These are phyloP conservation scores for Odocoileus hemionus DNA, from an alignment of 2,113 vertebrate species.

Conservation along the genomic window DNA sequence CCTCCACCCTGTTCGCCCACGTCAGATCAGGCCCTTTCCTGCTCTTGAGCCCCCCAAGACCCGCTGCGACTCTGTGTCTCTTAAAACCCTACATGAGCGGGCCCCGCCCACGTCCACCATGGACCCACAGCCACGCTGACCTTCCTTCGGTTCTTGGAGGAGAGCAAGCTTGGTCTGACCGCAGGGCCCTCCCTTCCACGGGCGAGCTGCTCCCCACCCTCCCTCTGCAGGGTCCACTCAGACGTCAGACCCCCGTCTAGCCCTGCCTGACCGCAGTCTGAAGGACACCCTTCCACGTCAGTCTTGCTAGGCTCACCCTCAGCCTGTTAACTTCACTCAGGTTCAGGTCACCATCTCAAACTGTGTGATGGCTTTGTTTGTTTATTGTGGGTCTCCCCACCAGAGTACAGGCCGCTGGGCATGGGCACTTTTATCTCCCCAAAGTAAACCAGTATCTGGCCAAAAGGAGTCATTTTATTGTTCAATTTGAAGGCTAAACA, in stretches of 20 bases:
- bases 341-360: neutral
- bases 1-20: rapidly evolving
- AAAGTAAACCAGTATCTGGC: neutral
- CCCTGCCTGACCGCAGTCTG: rapidly evolving
- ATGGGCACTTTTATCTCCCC: neutral
- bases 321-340: neutral
- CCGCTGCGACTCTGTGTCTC: neutral
- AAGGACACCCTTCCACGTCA: rapidly evolving
- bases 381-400: neutral
- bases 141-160: neutral
- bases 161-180: neutral
- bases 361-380: rapidly evolving
- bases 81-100: rapidly evolving
- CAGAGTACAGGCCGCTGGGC: neutral
- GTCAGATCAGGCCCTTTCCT: rapidly evolving
- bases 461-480: rapidly evolving
- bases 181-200: neutral
- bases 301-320: neutral
- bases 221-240: rapidly evolving
- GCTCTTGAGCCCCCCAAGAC: neutral
- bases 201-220: rapidly evolving
- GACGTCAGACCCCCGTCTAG: neutral
- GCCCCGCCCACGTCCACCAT: rapidly evolving
- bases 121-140: rapidly evolving
- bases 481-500: neutral